Percentiles rank a stretch among this genome's conserved stretches.
Evolutionary conservation across 1,140 invertebrate species (phyloP).

Genomic region (Trachymyrmex septentrionalis): DNA sequence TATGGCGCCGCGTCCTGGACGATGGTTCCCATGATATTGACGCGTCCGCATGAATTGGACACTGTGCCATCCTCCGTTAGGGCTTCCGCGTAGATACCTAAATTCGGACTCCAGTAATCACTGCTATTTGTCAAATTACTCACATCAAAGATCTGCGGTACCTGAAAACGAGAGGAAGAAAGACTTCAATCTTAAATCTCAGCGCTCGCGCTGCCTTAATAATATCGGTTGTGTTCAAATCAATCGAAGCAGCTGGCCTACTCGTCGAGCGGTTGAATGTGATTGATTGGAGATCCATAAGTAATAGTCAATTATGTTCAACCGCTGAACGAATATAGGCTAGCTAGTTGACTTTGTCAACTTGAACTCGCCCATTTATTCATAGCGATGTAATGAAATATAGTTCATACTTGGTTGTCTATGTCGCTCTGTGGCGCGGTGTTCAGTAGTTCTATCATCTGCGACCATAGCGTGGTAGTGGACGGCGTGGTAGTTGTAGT

Average conservation of each 20-base stretch:
- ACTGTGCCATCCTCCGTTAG: constrained; percentile 86
- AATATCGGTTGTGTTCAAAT: no score
- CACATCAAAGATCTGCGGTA: constrained; percentile 76
- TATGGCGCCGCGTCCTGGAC: constrained; percentile 96
- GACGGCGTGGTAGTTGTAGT: constrained; percentile 79
- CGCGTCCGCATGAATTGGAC: constrained; percentile 90
- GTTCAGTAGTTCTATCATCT: constrained; percentile 72
- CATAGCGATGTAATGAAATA: neutral
- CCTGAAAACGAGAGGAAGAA: constrained; percentile 18
- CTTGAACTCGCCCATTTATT: no score
- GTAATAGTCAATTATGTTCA: no score
- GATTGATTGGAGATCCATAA: no score
- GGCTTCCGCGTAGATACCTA: constrained; percentile 89
- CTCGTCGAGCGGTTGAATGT: no score
- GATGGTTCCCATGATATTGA: constrained; percentile 97
- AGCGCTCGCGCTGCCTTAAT: neutral
- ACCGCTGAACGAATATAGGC: no score
- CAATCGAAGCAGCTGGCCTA: no score
- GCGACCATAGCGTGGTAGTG: constrained; percentile 77
- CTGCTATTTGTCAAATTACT: constrained; percentile 83
- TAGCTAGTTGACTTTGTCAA: no score
- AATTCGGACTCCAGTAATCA: constrained; percentile 82
- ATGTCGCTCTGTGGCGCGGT: constrained; percentile 67
- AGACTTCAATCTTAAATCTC: neutral
- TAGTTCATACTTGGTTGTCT: constrained; percentile 68